Base-by-base conservation (phyloP, 2,113 vertebrate genomes). In the Xiphias gladius region DNA sequence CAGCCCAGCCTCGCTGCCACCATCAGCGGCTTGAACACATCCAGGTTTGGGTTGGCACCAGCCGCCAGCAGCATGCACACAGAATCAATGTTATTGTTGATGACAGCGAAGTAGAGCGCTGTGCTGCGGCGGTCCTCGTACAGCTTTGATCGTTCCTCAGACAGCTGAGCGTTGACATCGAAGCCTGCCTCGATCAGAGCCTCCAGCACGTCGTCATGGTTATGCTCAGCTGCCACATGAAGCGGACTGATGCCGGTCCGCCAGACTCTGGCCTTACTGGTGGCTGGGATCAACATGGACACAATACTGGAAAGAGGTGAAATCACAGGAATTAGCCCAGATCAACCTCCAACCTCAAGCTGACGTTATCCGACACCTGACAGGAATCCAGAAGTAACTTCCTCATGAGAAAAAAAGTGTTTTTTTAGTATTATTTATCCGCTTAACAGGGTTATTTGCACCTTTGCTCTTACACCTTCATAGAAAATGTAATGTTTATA, bases 101-200 rank as follows among this genome's bases (percentile, higher is more conserved):
- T 88, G 79, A 99, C 97, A 0, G 97, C 91, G 50, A 97, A 99
- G 87, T 97, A 99, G 66, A 99, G 96, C 0, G 94, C 91, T 0
- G 96, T 97, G 81, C 90, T 97, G 48, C 98, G 97, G 1, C 96
- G 95, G 92, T 99, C 98, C 87, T 98, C 97, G 0, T 98, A 97
- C 64, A 97, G 94, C 58, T 95, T 95, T 4, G 95, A 94, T 0
- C 96, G 93, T 22, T 98, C 97, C 0, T 91, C 90, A 0, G 97
- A 98, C 58, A 99, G 95, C 65, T 87, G 85, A 1, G 92, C 84
- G n/a, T 99, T 98, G 84, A 98, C 96, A 0, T 98, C 96, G 0
- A 97, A 98, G 76, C 97, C 97, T 0, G 95, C 96, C 0, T 93
- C 84, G 0, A 99, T 96, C 75, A 99, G 94, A 41, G 89, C 82